Evolutionary conservation across 1,140 invertebrate species (phyloP).

Genomic region (Anadara kagoshimensis): DNA sequence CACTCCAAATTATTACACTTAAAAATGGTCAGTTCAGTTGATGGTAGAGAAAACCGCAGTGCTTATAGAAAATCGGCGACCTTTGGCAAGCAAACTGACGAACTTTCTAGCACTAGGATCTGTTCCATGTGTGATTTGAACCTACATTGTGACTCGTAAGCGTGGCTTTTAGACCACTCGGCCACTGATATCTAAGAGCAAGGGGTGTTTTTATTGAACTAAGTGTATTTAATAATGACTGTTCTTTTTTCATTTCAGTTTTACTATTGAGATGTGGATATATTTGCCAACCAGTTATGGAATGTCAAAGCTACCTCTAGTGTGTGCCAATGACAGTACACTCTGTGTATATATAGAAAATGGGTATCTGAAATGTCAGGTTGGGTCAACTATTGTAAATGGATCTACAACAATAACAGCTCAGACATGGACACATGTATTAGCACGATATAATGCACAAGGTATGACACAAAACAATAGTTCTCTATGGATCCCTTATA

Average conservation of each 20-base stretch:
- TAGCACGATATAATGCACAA: conserved; percentile 44
- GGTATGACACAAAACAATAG: conserved; percentile 13
- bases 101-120: too few relatives aligned
- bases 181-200: too few relatives aligned
- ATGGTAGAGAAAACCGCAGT: too few relatives aligned
- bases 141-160: too few relatives aligned
- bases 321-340: conserved; percentile 36
- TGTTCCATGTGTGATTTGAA: too few relatives aligned
- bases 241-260: conserved; percentile 40
- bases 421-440: conserved; percentile 39
- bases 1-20: too few relatives aligned
- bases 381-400: conserved; percentile 11
- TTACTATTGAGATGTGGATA: conserved; percentile 52
- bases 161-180: too few relatives aligned
- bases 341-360: conserved; percentile 50
- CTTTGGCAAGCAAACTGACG: too few relatives aligned
- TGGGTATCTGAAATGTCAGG: conserved; percentile 27
- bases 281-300: conserved; percentile 29
- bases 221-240: background rate
- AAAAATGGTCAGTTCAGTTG: too few relatives aligned
- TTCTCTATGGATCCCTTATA: too few relatives aligned
- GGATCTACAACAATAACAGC: conserved; percentile 33
- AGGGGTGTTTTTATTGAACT: too few relatives aligned
- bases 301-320: conserved; percentile 39
- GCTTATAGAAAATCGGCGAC: too few relatives aligned